Evolutionary conservation across 2,797 vertebrate genomes (phyloP).

Genomic region (Leucoraja ocellata): DNA sequence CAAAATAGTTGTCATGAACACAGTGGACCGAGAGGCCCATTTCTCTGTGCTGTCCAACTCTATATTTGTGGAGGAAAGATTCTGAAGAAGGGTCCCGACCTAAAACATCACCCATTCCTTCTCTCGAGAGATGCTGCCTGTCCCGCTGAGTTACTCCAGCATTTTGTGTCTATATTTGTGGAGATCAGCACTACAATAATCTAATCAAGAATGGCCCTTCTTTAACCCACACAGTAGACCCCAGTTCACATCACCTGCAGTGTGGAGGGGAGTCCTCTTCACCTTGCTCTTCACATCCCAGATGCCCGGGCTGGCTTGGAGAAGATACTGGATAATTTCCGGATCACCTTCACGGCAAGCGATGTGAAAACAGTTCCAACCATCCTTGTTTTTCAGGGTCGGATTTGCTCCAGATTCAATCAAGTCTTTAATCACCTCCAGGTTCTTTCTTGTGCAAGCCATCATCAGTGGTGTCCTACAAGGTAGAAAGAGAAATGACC

Average conservation of each 20-base stretch:
- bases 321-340: slow-evolving; percentile 62
- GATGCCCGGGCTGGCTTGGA: slow-evolving; percentile 54
- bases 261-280: slow-evolving; percentile 78
- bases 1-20: too few relatives aligned
- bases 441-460: slow-evolving; percentile 78
- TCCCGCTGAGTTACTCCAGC: too few relatives aligned
- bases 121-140: too few relatives aligned
- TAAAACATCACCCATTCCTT: too few relatives aligned
- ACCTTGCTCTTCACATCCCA: slow-evolving; percentile 80
- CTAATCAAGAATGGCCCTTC: not conserved
- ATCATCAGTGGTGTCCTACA: slow-evolving; percentile 92
- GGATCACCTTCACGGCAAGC: slow-evolving; percentile 78
- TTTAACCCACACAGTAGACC: not conserved
- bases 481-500: not conserved
- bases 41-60: too few relatives aligned
- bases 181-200: not conserved
- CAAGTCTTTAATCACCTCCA: slow-evolving; percentile 68
- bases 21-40: too few relatives aligned
- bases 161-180: not conserved
- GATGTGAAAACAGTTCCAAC: slow-evolving; percentile 88
- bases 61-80: too few relatives aligned
- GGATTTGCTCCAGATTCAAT: slow-evolving; percentile 66
- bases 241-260: slow-evolving; percentile 64
- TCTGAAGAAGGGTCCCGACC: too few relatives aligned
- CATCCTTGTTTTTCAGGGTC: slow-evolving; percentile 78